Evolutionary conservation across 2,797 vertebrate species (phyloP), one percentile per base, ranked within the genome.

Genomic region (Smutsia gigantea): DNA sequence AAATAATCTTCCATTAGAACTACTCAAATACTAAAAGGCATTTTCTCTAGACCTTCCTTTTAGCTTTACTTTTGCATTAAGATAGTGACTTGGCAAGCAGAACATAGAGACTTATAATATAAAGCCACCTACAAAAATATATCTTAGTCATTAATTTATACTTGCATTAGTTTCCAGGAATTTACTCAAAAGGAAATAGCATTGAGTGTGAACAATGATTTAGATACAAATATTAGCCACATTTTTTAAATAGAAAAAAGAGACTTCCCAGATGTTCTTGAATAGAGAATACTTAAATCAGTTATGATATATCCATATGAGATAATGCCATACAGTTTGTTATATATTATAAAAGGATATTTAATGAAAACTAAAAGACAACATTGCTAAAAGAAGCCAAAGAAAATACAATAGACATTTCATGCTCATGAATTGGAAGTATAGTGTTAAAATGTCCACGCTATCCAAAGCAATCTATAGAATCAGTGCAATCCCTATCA

Each of bases 161-260:
- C 23, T 83, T 79, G 2, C 12, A 75, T 53, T 77, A 49, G 39
- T 63, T 10, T 69, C 61, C 31, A 90, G 8, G 17, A 88, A 83
- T 68, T 72, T 94, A 61, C 46, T n/a, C 18, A 17, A 2, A 55
- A 86, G 25, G 21, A 77, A 88, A 51, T 75, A 64, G 14, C 14
- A 93, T 17, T 92, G 57, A n/a, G 4, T 46, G 7, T 94, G 21
- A 94, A 90, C 29, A 93, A 92, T 90, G 34, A 71, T 49, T 61
- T 90, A 97, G 34, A 37, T 90, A 78, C 12, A 87, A 90, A 63
- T 87, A 94, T 53, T 78, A 21, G 37, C 31, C 7, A 19, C 51
- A 37, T 51, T 86, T 91, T 75, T 91, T 74, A 37, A 29, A 68
- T 64, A 71, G 15, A 82, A 85, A 91, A 61, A 79, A 57, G 23